A percentile compares a stretch with the other conserved stretches of the same genome.
phyloP scores from a whole-genome alignment of 2,113 vertebrate genomes.

The Octodon degus region DNA sequence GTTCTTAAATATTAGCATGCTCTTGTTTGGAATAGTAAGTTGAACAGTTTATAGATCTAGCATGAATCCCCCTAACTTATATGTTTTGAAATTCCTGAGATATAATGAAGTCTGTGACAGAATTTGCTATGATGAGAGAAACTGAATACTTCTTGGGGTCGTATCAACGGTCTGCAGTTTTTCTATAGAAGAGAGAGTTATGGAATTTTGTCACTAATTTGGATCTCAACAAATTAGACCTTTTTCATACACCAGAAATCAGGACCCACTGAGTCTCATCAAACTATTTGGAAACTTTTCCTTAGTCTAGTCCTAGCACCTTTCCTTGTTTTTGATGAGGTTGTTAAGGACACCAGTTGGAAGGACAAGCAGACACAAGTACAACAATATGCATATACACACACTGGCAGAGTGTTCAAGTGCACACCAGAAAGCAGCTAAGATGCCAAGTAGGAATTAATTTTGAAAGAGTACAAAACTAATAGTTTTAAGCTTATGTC shows the following conservation, averaged over 20 bases:
- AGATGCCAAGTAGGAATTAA: not conserved
- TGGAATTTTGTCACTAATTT: not conserved
- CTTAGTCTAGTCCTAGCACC: not conserved
- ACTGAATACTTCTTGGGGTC: not conserved
- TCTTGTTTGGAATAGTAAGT: not conserved
- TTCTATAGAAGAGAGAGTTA: not conserved
- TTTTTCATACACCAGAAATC: not conserved
- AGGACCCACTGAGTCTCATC: not conserved
- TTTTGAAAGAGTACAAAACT: not conserved
- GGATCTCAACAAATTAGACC: not conserved
- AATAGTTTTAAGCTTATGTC: not conserved
- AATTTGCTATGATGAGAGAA: not conserved
- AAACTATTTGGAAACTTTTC: not conserved
- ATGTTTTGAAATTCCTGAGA: not conserved
- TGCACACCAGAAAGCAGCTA: not conserved
- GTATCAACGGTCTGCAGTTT: not conserved
- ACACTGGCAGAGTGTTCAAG: not conserved
- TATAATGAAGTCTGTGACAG: not conserved
- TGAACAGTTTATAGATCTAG: not conserved
- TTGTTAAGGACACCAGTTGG: not conserved
- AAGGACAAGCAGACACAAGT: too few species aligned
- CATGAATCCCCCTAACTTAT: not conserved
- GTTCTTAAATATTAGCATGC: not conserved
- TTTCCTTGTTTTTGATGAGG: not conserved
- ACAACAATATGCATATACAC: rapidly evolving